phyloP scores from a whole-genome alignment of 2,888 invertebrate genomes.

The Yponomeuta plumbellus region DNA sequence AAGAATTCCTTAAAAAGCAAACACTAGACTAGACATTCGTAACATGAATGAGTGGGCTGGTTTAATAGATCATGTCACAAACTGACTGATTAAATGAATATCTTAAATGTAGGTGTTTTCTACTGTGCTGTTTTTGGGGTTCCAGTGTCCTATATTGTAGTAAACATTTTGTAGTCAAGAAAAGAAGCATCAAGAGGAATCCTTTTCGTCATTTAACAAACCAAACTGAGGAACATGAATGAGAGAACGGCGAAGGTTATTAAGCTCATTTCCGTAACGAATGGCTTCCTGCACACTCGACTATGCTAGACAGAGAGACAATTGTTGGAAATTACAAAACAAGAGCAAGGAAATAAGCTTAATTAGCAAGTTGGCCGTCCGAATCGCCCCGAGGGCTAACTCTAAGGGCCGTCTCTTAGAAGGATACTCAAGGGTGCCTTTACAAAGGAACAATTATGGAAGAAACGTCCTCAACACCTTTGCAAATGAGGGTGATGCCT shows the following conservation, averaged over 20 bases:
- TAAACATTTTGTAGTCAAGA: not conserved
- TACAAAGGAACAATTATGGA: not conserved
- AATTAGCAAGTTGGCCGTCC: constrained; percentile 49
- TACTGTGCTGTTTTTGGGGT: too few species aligned
- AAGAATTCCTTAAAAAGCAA: too few species aligned
- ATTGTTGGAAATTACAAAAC: constrained; percentile 55
- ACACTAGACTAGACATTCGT: too few species aligned
- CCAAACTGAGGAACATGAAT: not conserved
- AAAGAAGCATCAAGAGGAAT: not conserved
- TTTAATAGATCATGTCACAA: too few species aligned
- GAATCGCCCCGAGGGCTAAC: constrained; percentile 30
- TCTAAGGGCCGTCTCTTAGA: not conserved
- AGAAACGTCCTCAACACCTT: not conserved
- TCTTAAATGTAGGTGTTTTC: too few species aligned
- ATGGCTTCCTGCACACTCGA: constrained; percentile 28
- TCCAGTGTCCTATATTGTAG: not conserved
- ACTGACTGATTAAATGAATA: too few species aligned
- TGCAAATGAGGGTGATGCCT: not conserved
- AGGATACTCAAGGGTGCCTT: not conserved
- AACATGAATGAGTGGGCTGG: too few species aligned
- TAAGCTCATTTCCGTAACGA: constrained; percentile 60
- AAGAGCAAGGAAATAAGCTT: constrained; percentile 31
- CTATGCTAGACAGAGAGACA: constrained; percentile 38
- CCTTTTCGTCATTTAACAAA: not conserved
- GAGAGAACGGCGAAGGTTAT: constrained; percentile 43